These are phyloP conservation scores for Pyrocephalus nanus DNA, from an alignment of 2,797 vertebrate genomes.

Conservation along the genomic window DNA sequence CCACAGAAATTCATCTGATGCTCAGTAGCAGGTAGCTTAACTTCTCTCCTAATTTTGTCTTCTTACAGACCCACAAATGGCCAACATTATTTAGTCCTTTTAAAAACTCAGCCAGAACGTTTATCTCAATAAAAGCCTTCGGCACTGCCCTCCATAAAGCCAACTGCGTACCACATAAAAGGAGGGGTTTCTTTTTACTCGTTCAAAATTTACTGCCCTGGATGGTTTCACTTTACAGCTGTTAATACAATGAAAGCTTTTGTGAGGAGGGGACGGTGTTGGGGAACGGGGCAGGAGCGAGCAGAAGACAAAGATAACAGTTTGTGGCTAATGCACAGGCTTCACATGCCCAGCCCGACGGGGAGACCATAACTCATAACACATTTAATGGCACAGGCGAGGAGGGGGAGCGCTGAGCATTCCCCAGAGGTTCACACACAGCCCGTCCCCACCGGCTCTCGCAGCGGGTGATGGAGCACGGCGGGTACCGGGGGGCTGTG, in stretches of 20 bases:
- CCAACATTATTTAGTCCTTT: slow-evolving; percentile 36
- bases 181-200: slow-evolving; percentile 5
- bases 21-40: slow-evolving; percentile 27
- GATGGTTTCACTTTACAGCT: slow-evolving; percentile 8
- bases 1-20: background rate
- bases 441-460: background rate
- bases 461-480: background rate
- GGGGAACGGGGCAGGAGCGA: background rate
- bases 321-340: background rate
- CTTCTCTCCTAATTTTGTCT: slow-evolving; percentile 23
- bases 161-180: background rate
- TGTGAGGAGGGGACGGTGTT: background rate
- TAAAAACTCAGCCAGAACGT: slow-evolving; percentile 18
- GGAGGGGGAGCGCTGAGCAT: background rate
- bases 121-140: slow-evolving; percentile 45
- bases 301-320: background rate
- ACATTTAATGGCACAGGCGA: background rate
- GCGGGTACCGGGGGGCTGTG: background rate
- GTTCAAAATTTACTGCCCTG: slow-evolving; percentile 32
- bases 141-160: slow-evolving; percentile 6
- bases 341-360: rapidly evolving
- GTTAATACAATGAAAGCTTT: slow-evolving; percentile 40
- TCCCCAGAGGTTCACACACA: background rate
- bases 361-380: background rate
- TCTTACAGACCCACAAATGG: background rate